Evolutionary conservation across 2,888 invertebrate species (phyloP), one percentile per base, ranked within the genome.

Genomic region (Cheilosia urbana): DNA sequence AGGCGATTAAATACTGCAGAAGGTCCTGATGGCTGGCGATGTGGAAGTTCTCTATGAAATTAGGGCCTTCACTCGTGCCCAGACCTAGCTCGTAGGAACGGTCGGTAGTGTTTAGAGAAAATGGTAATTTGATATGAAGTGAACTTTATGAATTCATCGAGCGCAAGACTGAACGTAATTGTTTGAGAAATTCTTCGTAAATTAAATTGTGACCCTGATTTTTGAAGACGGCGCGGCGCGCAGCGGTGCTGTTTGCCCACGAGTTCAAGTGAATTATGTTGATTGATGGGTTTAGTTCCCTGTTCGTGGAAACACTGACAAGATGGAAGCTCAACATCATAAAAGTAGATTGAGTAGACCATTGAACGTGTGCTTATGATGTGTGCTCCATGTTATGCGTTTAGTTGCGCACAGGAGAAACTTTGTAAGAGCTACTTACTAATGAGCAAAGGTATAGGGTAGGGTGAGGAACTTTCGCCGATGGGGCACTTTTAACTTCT

Each of bases 81-180:
- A 34, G 45, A 57, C 21, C 51, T 53, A 21, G 7, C 42, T 62
- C 15, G 4, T n/a, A 21, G 24, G 6, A 30, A 19, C 21, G 47
- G 21, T 1, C 21, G 47, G 21, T 1, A 17, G 5, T n/a, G 37
- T 21, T 49, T 55, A 24, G 45, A n/a, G 53, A 63, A 69, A 71
- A 69, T 62, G 69, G 69, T 63, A 71, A 78, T 71, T 63, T 63
- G 63, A 78, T 71, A 27, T 63, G 78, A 71, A 62, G 62, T 55
- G 55, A 78, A 69, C 62, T 78, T 55, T 71, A 69, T 71, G 69
- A 78, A 78, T 69, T 71, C 63, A 78, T 71, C 40, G 55, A 55
- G 47, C 47, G 55, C 69, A 47, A 49, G 37, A 47, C 63, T 71
- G 42, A 71, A 63, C 47, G 62, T 69, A 69, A 69, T 78, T 78